Evolutionary conservation across 2,888 invertebrate genomes (phyloP), one percentile per base, ranked within the genome.

Genomic region (Scelioninae gen. 2): DNA sequence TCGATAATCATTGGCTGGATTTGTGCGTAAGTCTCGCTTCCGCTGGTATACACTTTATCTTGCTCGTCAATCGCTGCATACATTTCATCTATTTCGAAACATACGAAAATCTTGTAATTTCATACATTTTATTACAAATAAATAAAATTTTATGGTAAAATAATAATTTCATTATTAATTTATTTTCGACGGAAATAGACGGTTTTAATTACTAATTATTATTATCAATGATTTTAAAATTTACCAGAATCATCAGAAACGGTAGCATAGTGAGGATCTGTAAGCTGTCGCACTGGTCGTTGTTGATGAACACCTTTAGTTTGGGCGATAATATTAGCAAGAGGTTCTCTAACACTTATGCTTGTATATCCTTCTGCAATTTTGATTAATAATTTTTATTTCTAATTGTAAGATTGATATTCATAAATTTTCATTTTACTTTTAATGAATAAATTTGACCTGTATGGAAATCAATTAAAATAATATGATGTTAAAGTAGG

Each of bases 221-320:
- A n/a, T n/a, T n/a, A n/a, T n/a, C n/a, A n/a, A n/a, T n/a, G n/a
- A n/a, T n/a, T 25, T 6, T 25, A 31, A 37, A 48, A 46, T 43
- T 82, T 85, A 94, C 94, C 94, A 39, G 95, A 95, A 87, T 96
- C 96, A 85, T 96, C 96, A 0, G 95, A 95, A 0, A 95, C 95
- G 0, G 95, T 94, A n/a, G 95, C 94, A 84, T 96, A 96, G 86
- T 95, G 94, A 0, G 92, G 90, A 85, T 92, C 92, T 55, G 87
- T 87, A 10, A 82, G 78, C 5, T 81, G 77, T 55, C 85, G 80
- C 43, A 78, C 61, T 10, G 79, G 69, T 65, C 82, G 81, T 73
- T 83, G 82, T 73, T 88, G 87, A 65, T 83, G 84, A 45, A 87
- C 84, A 13, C 81, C 82, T 77, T 86, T 85, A 0, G 91, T 91